Evolutionary conservation across 2,797 vertebrate species (phyloP).

Genomic region (Chiroxiphia lanceolata): DNA sequence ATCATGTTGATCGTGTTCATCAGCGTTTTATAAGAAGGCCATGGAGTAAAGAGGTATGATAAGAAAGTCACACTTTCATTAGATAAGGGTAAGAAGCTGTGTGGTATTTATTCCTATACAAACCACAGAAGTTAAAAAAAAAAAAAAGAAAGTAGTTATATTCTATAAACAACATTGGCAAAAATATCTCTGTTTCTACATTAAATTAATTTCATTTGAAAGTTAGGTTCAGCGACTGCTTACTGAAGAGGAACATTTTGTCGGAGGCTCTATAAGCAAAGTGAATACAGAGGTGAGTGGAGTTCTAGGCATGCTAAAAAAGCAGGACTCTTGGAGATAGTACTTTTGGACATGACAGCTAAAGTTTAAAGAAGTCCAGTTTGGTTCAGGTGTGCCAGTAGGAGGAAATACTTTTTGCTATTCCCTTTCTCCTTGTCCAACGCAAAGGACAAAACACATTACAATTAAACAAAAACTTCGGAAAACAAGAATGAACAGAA

Average conservation of each 20-base stretch:
- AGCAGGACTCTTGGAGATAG: not conserved
- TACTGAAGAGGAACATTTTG: not conserved
- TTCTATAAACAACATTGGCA: not conserved
- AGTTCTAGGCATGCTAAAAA: not conserved
- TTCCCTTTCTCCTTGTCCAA: not conserved
- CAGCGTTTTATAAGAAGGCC: not conserved
- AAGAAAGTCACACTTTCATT: not conserved
- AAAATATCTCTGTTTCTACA: not conserved
- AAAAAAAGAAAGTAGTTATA: not conserved
- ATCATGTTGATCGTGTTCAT: not conserved
- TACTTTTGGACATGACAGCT: not conserved
- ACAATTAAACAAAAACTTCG: not conserved
- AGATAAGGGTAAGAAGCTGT: not conserved
- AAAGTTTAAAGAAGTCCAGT: not conserved
- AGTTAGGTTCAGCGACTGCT: rapidly evolving
- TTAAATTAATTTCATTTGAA: not conserved
- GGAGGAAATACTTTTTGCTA: not conserved
- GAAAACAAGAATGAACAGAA: not conserved
- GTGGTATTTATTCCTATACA: not conserved
- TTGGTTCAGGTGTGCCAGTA: not conserved
- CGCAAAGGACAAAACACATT: not conserved
- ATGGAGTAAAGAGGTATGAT: not conserved
- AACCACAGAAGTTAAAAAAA: not conserved
- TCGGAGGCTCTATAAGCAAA: not conserved
- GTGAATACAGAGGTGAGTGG: not conserved